Evolutionary conservation across 2,113 vertebrate genomes (phyloP), one percentile per base, ranked within the genome.

Genomic region (Pycnonotus jocosus): DNA sequence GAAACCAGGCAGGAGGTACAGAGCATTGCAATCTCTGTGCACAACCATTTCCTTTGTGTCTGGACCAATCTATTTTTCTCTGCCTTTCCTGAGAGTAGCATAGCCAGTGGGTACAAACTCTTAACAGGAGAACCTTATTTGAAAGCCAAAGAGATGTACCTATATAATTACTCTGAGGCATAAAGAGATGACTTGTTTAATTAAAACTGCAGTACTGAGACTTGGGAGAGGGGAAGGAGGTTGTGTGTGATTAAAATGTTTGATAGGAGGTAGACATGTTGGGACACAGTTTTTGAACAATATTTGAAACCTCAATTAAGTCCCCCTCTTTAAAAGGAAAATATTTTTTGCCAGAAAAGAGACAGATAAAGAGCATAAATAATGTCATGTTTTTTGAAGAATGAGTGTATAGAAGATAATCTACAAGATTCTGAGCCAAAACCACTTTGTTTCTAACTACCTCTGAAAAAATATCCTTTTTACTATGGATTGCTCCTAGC

Each of bases 281-380:
- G 60, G 54, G 66, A 95, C 95, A 70, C 58, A 94, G 35, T 56
- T 85, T 80, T 92, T 91, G 53, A 57, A 65, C 78, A 73, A n/a
- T 84, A 81, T 92, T 76, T 92, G 70, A 96, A 96, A 94, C 56
- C 54, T 76, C 44, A 66, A 91, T 80, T 79, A 87, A 94, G 90
- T 96, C 73, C 81, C 18, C 30, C 38, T 51, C 76, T 91, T 93
- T 96, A 44, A 86, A 92, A 88, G 65, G 37, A 85, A 93, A 77
- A 37, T 3, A 13, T 79, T 31, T 90, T 76, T 64, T 90, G 91
- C 70, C 60, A 91, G 64, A 60, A 89, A 76, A 89, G 58, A 83
- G 66, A 50, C 31, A 83, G 71, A 82, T 35, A 71, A 96, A 71
- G 86, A 96, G 15, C 74, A 93, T 95, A 94, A 96, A 93, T 92